A percentile compares a stretch with the other conserved stretches of the same genome.
Evolutionary conservation across 2,888 invertebrate genomes (phyloP).

Genomic region (Drosophila trichaetosa): DNA sequence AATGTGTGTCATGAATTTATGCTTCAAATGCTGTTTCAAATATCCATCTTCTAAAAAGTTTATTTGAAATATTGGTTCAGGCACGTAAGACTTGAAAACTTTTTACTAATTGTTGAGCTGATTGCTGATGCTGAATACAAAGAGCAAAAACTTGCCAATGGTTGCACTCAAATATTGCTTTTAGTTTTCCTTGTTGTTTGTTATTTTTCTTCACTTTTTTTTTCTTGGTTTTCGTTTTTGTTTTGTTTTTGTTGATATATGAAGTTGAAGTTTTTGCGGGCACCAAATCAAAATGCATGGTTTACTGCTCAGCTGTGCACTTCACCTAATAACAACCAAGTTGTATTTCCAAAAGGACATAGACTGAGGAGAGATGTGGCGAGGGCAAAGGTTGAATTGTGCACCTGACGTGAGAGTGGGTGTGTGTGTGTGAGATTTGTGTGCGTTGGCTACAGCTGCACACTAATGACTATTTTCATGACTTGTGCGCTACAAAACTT

Average conservation of each 20-base stretch:
- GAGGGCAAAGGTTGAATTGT: conserved; percentile 15
- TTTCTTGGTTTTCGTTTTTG: background rate
- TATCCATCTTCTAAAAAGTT: background rate
- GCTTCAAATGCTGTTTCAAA: background rate
- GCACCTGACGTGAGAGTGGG: conserved; percentile 19
- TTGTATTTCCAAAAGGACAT: conserved; percentile 3
- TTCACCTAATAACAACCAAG: conserved; percentile 13
- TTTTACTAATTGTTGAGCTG: conserved; percentile 50
- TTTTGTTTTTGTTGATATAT: conserved; percentile 1
- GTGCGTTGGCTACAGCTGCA: conserved; percentile 54
- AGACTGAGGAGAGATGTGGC: background rate
- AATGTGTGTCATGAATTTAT: background rate
- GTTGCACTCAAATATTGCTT: conserved; percentile 41
- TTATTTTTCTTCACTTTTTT: background rate
- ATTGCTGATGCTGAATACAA: conserved; percentile 27
- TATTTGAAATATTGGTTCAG: conserved; percentile 3
- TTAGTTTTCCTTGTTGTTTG: conserved; percentile 31
- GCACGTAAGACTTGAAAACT: conserved; percentile 19
- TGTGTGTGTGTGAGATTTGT: conserved; percentile 37
- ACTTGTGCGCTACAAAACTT: conserved; percentile 29
- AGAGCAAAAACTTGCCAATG: conserved; percentile 37
- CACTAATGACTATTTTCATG: conserved; percentile 70
- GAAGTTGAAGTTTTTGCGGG: conserved; percentile 19
- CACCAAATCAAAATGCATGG: conserved; percentile 37
- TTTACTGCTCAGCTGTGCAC: conserved; percentile 36